Conservation (phyloP, 2,797 vertebrate species). For the Chloroceryle amazona region DNA sequence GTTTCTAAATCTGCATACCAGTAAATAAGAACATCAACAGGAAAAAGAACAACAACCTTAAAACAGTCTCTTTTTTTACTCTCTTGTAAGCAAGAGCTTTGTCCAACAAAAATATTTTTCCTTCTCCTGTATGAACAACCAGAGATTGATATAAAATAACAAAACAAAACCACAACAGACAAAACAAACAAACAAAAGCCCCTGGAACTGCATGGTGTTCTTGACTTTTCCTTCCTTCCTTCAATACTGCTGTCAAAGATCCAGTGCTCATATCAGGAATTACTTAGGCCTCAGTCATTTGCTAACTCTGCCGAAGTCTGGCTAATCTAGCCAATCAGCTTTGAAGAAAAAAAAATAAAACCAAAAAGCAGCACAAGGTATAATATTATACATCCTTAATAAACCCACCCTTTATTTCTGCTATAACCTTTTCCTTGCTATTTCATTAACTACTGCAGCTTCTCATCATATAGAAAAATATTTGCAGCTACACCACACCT, state of each 20-base stretch:
- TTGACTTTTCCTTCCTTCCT: conserved; percentile 72
- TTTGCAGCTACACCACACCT: conserved; percentile 79
- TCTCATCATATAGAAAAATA: conserved; percentile 80
- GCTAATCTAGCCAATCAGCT: conserved; percentile 84
- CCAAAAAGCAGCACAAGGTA: conserved; percentile 88
- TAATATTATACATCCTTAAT: conserved; percentile 84
- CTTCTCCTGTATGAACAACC: conserved; percentile 79
- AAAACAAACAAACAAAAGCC: conserved; percentile 74
- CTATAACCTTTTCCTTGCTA: conserved; percentile 74
- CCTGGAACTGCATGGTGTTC: conserved; percentile 80
- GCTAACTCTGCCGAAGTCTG: conserved; percentile 81
- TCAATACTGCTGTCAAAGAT: conserved; percentile 78
- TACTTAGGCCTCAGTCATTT: conserved; percentile 74
- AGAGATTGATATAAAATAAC: conserved; percentile 69
- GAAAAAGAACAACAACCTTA: conserved; percentile 71
- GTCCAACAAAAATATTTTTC: conserved; percentile 77
- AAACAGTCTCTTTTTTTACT: conserved; percentile 76
- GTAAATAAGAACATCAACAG: conserved; percentile 85
- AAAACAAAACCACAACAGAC: conserved; percentile 76
- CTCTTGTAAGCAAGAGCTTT: conserved; percentile 83
- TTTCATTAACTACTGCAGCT: conserved; percentile 77
- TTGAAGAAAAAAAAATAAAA: conserved; percentile 78
- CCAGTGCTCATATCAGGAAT: conserved; percentile 83
- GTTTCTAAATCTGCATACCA: conserved; percentile 87
- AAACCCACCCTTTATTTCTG: conserved; percentile 80